Percentiles rank a stretch among this genome's conserved stretches.
phyloP scores from a whole-genome alignment of 1,140 invertebrate species.

The Sminthurides bifidus region DNA sequence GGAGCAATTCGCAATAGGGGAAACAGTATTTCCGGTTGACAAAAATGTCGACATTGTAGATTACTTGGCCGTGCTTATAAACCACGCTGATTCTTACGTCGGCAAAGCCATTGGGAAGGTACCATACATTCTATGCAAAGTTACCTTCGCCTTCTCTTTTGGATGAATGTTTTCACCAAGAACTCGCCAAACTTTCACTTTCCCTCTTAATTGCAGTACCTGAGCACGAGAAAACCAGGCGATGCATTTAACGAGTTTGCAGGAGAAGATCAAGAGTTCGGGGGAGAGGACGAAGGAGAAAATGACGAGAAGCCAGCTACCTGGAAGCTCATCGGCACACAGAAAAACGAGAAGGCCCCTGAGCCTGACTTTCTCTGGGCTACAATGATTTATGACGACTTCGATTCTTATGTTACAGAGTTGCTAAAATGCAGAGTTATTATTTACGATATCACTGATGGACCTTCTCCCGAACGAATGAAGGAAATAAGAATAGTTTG shows the following conservation, averaged over 20 bases:
- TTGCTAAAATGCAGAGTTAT: slow-evolving; percentile 34
- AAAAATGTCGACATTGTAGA: slow-evolving; percentile 24
- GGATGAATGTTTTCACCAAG: neutral
- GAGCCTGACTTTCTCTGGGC: slow-evolving; percentile 25
- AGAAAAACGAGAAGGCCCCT: slow-evolving; percentile 2
- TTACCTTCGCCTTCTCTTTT: neutral
- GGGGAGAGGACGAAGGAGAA: neutral
- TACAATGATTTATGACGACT: slow-evolving; percentile 17
- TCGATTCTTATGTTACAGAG: slow-evolving; percentile 21
- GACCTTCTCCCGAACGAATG: slow-evolving; percentile 29
- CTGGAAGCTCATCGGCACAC: slow-evolving; percentile 15
- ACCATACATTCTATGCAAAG: neutral
- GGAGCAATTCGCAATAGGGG: slow-evolving; percentile 24
- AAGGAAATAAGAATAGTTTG: slow-evolving; percentile 32
- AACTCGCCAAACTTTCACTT: neutral
- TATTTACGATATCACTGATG: slow-evolving; percentile 37
- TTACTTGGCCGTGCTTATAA: slow-evolving; percentile 17
- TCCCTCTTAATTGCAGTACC: slow-evolving; percentile 6
- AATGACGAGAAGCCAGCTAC: slow-evolving; percentile 33
- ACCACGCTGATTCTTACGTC: slow-evolving; percentile 21
- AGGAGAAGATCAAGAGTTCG: slow-evolving; percentile 7
- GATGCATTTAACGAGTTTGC: neutral
- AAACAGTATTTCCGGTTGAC: slow-evolving; percentile 15
- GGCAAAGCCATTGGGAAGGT: slow-evolving; percentile 24
- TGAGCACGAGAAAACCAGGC: neutral